phyloP scores from a whole-genome alignment of 2,797 vertebrate genomes.

The Propithecus deckenii region DNA sequence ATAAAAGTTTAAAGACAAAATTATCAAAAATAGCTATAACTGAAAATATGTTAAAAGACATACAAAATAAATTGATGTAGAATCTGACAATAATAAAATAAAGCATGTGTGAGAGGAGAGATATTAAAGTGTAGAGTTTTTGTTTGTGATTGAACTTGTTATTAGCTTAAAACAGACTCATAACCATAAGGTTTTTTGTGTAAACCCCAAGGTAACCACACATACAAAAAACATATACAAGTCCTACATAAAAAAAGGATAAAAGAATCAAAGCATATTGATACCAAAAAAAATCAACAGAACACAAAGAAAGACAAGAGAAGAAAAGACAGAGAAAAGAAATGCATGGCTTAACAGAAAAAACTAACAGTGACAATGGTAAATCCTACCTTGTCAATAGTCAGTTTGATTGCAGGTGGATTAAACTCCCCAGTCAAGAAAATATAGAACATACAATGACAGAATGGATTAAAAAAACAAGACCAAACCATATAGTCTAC shows the following conservation, averaged over 20 bases:
- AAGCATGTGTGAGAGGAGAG: not conserved
- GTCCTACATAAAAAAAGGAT: not conserved
- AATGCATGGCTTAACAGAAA: not conserved
- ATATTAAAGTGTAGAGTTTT: not conserved
- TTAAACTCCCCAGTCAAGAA: not conserved
- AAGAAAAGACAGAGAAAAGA: not conserved
- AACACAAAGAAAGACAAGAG: not conserved
- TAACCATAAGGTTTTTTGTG: not conserved
- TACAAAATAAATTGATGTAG: not conserved
- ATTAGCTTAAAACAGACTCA: not conserved
- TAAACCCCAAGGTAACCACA: not conserved
- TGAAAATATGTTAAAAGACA: not conserved
- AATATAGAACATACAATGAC: not conserved
- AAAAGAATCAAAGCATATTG: not conserved
- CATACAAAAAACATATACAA: not conserved
- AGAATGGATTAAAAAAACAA: not conserved
- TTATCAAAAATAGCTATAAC: not conserved
- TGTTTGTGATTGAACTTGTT: not conserved
- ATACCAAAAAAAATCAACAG: not conserved
- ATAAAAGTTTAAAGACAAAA: not conserved
- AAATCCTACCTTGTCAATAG: not conserved
- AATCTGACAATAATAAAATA: not conserved
- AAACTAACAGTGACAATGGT: not conserved
- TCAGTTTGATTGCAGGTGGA: not conserved
- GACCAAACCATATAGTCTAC: not conserved